A percentile compares a stretch with the other conserved stretches of the same genome.
Conservation (phyloP, 2,113 vertebrate species). For the Illadopsis cleaveri region DNA sequence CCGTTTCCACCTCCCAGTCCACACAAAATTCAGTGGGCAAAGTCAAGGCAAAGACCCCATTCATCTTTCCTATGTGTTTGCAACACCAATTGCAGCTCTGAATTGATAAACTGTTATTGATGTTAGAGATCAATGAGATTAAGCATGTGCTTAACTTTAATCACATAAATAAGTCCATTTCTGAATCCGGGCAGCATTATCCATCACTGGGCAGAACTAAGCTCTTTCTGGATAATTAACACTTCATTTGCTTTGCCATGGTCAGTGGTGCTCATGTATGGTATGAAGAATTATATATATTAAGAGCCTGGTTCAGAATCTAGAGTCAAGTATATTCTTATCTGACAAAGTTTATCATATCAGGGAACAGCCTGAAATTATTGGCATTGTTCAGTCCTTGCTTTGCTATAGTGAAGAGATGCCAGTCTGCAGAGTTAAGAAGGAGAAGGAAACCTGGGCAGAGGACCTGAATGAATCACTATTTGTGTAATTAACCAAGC, state of each 20-base stretch:
- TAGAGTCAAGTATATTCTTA: neutral
- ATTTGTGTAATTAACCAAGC: slow-evolving; percentile 29
- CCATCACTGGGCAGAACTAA: neutral
- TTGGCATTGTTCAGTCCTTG: neutral
- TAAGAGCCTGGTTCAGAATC: neutral
- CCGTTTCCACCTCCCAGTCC: neutral
- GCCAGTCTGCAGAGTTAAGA: neutral
- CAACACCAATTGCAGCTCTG: neutral
- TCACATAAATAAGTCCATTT: slow-evolving; percentile 47
- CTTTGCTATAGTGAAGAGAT: neutral
- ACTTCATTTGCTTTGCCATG: slow-evolving; percentile 26
- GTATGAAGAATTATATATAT: neutral
- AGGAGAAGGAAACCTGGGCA: neutral
- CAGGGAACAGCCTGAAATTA: neutral
- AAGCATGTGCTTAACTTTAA: slow-evolving; percentile 60
- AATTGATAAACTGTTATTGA: slow-evolving; percentile 47
- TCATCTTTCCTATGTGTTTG: neutral
- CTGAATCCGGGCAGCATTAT: slow-evolving; percentile 2
- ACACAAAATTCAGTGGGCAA: neutral
- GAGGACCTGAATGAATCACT: neutral
- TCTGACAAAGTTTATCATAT: neutral
- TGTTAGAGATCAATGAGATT: slow-evolving; percentile 47
- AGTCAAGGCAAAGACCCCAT: neutral
- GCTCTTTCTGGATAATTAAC: slow-evolving; percentile 29
- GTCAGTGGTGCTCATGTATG: neutral